Conservation (phyloP, 1,140 invertebrate genomes). For the Eubasilissa regina region DNA sequence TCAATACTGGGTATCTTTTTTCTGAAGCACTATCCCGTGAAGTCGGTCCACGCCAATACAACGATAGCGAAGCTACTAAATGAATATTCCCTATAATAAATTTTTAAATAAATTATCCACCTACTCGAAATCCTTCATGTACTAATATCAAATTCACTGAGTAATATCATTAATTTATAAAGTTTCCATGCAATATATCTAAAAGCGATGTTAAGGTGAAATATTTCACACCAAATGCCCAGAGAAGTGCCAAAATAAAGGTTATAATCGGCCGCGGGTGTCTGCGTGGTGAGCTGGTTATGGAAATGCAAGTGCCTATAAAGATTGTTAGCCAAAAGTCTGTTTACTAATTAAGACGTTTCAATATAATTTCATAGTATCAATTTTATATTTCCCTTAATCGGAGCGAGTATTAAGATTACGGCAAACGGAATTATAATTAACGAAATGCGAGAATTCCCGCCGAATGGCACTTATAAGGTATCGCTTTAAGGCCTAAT, state of each 20-base stretch:
- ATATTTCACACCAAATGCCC: not conserved
- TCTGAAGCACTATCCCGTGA: not conserved
- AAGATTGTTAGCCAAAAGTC: not conserved
- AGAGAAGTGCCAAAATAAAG: not conserved
- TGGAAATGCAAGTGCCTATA: not conserved
- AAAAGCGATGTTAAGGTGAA: not conserved
- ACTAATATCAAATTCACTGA: too few species aligned
- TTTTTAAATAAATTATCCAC: too few species aligned
- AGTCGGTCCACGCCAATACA: not conserved
- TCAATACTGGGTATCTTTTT: not conserved
- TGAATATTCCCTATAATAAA: too few species aligned
- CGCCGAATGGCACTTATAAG: conserved; percentile 14
- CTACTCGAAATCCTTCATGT: too few species aligned
- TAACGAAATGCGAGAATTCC: conserved; percentile 17
- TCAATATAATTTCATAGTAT: not conserved
- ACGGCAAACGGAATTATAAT: not conserved
- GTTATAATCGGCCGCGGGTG: not conserved
- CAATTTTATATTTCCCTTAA: conserved; percentile 15
- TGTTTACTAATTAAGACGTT: conserved; percentile 27
- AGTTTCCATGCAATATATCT: not conserved
- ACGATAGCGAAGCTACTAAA: not conserved
- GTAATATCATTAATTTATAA: not conserved
- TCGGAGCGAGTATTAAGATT: conserved; percentile 25
- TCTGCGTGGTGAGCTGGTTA: not conserved
- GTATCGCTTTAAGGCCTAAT: not conserved